phyloP scores from a whole-genome alignment of 2,888 invertebrate species.

The Nephrotoma appendiculata region DNA sequence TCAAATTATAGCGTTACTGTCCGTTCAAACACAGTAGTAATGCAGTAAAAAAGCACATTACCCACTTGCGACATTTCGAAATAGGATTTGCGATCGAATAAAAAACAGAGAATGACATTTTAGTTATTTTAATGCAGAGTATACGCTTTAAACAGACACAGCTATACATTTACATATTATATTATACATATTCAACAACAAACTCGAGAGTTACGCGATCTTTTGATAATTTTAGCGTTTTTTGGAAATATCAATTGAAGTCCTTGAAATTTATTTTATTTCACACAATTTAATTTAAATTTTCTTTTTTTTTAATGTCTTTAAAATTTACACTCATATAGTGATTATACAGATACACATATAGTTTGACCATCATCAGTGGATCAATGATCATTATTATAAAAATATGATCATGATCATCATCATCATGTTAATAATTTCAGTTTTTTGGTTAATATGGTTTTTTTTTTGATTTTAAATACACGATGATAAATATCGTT shows the following conservation, averaged over 20 bases:
- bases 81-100: neutral
- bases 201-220: neutral
- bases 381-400: too few relatives aligned
- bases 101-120: neutral
- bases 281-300: neutral
- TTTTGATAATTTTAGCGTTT: neutral
- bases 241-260: slow-evolving; percentile 12
- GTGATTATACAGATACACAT: neutral
- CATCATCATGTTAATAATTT: neutral
- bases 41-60: neutral
- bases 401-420: neutral
- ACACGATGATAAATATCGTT: neutral
- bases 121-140: neutral
- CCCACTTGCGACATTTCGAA: neutral
- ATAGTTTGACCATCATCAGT: neutral
- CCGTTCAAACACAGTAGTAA: neutral
- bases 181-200: neutral
- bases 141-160: neutral
- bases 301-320: neutral
- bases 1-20: neutral
- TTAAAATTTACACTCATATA: neutral
- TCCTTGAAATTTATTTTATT: slow-evolving; percentile 9
- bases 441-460: neutral
- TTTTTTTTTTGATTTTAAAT: neutral
- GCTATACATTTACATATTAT: neutral